Evolutionary conservation across 2,113 vertebrate species (phyloP).

Genomic region (Aspidoscelis tigris): DNA sequence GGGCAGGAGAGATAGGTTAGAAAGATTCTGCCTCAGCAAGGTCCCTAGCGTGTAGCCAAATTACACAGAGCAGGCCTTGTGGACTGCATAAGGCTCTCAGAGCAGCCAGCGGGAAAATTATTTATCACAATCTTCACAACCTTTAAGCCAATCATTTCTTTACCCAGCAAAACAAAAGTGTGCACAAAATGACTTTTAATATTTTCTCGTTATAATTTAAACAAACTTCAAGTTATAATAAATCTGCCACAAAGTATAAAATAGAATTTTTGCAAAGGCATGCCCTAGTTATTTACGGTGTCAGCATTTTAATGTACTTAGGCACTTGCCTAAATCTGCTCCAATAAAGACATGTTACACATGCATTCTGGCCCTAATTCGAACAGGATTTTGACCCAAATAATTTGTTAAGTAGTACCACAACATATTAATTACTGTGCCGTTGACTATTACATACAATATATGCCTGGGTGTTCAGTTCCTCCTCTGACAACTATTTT

Average conservation of each 20-base stretch:
- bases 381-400: accelerated
- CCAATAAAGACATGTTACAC: conserved; percentile 13
- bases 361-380: accelerated
- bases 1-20: conserved; percentile 7
- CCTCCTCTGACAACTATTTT: conserved; percentile 10
- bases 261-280: conserved; percentile 23
- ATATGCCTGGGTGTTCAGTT: neutral
- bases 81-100: conserved; percentile 31
- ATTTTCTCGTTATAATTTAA: conserved; percentile 30
- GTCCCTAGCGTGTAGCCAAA: accelerated
- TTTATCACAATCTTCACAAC: neutral
- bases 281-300: neutral
- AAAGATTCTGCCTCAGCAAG: conserved; percentile 15
- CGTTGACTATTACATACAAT: neutral
- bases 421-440: neutral
- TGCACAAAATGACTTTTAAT: neutral
- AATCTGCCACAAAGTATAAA: conserved; percentile 8
- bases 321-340: conserved; percentile 8
- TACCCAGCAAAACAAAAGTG: conserved; percentile 3
- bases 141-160: conserved; percentile 15
- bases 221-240: conserved; percentile 5
- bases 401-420: neutral
- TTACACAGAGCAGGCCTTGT: accelerated
- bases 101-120: conserved; percentile 32
- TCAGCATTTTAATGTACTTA: conserved; percentile 6